A percentile compares a stretch with the other conserved stretches of the same genome.
These are phyloP conservation scores for Pentamera pediparva DNA, from an alignment of 53 echinoderm and acorn worm genomes.

Conservation along the genomic window DNA sequence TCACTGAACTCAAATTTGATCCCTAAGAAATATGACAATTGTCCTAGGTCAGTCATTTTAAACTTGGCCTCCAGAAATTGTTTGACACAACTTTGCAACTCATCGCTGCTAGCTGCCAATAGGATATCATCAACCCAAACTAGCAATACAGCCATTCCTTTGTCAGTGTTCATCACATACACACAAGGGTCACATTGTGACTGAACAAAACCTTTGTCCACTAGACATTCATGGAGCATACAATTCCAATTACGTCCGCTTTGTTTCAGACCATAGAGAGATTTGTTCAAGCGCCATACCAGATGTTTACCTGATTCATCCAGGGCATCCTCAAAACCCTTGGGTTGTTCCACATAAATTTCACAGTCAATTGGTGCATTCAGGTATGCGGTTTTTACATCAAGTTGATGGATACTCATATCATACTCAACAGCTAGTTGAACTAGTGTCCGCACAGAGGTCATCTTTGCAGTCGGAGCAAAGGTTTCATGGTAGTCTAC, in stretches of 20 bases:
- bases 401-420: conserved; percentile 15
- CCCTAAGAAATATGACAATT: conserved; percentile 34
- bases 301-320: conserved; percentile 1
- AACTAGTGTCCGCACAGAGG: conserved; percentile 9
- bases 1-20: conserved; percentile 36
- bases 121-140: conserved; percentile 32
- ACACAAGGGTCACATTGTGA: conserved; percentile 37
- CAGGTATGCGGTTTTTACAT: conserved; percentile 37
- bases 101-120: not conserved
- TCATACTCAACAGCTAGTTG: conserved; percentile 12
- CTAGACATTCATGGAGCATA: conserved; percentile 26
- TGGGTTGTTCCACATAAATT: conserved; percentile 31
- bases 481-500: conserved; percentile 40
- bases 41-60: conserved; percentile 44
- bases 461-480: conserved; percentile 29
- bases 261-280: conserved; percentile 49
- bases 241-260: conserved; percentile 34
- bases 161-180: conserved; percentile 1
- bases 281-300: conserved; percentile 46
- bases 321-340: conserved; percentile 24
- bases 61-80: conserved; percentile 24
- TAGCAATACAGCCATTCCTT: not conserved
- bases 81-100: not conserved
- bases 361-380: conserved; percentile 44
- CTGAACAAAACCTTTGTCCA: conserved; percentile 25